Conservation (phyloP, 2,113 vertebrate species). For the Pedetes capensis region DNA sequence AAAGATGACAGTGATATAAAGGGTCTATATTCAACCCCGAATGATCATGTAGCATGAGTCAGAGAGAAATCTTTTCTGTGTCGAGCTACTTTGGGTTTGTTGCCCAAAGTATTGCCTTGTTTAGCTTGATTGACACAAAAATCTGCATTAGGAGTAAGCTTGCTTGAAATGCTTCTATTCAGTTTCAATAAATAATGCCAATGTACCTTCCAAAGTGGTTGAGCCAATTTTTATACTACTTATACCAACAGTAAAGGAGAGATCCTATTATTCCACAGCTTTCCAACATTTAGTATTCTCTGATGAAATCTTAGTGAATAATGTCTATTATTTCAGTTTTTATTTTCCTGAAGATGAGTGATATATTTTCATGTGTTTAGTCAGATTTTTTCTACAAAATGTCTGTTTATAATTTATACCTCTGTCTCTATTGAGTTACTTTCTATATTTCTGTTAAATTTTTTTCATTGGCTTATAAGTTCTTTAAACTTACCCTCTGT, state of each 20-base stretch:
- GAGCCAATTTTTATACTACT: neutral
- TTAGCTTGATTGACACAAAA: neutral
- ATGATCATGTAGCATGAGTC: neutral
- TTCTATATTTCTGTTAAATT: neutral
- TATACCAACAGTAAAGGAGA: neutral
- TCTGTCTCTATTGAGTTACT: neutral
- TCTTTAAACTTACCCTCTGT: neutral
- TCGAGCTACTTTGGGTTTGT: neutral
- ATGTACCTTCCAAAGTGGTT: neutral
- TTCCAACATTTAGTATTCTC: neutral
- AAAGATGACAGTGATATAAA: neutral
- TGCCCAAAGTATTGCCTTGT: neutral
- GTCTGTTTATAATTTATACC: neutral
- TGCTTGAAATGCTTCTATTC: neutral
- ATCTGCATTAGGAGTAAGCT: neutral
- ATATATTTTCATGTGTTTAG: neutral
- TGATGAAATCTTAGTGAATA: neutral
- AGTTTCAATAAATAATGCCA: neutral
- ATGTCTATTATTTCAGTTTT: neutral
- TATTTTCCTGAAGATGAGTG: conserved; percentile 1
- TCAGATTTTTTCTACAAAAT: neutral
- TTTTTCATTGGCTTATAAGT: neutral
- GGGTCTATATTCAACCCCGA: neutral
- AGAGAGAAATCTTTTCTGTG: neutral
- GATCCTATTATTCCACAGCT: neutral